Conservation (phyloP, 2,797 vertebrate species). For the Taenioides sp. region DNA sequence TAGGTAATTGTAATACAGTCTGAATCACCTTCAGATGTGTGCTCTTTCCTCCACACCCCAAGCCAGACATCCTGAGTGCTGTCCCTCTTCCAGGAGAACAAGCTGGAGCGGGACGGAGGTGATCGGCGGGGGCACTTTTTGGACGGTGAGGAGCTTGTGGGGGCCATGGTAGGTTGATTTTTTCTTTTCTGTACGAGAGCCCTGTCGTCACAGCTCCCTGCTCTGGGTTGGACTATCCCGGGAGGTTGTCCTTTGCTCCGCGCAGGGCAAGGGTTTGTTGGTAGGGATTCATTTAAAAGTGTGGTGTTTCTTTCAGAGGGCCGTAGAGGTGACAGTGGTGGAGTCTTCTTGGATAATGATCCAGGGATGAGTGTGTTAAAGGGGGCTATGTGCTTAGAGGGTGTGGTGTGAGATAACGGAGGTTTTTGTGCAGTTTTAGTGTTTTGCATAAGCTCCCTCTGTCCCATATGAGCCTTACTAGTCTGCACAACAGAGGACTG, state of each 20-base stretch:
- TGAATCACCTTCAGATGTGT: conserved; percentile 73
- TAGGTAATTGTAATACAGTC: neutral
- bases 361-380: conserved; percentile 70
- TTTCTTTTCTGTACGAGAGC: conserved; percentile 80
- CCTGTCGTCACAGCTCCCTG: conserved; percentile 65
- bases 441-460: conserved; percentile 57
- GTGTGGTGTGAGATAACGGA: conserved; percentile 22
- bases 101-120: conserved; percentile 60
- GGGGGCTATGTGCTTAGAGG: conserved; percentile 47
- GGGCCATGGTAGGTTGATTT: conserved; percentile 46
- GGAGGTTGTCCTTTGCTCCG: conserved; percentile 26
- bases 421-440: conserved; percentile 26
- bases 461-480: conserved; percentile 68
- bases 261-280: conserved; percentile 44
- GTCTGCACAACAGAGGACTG: conserved; percentile 59
- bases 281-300: conserved; percentile 16
- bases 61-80: conserved; percentile 50
- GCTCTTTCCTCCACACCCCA: conserved; percentile 77
- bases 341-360: conserved; percentile 61
- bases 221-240: conserved; percentile 53
- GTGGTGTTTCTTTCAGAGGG: conserved; percentile 48
- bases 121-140: conserved; percentile 73
- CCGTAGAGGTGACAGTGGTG: conserved; percentile 53
- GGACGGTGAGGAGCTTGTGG: conserved; percentile 36
- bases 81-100: conserved; percentile 77